phyloP scores from a whole-genome alignment of 2,797 vertebrate genomes.

The Anolis apletophallus region DNA sequence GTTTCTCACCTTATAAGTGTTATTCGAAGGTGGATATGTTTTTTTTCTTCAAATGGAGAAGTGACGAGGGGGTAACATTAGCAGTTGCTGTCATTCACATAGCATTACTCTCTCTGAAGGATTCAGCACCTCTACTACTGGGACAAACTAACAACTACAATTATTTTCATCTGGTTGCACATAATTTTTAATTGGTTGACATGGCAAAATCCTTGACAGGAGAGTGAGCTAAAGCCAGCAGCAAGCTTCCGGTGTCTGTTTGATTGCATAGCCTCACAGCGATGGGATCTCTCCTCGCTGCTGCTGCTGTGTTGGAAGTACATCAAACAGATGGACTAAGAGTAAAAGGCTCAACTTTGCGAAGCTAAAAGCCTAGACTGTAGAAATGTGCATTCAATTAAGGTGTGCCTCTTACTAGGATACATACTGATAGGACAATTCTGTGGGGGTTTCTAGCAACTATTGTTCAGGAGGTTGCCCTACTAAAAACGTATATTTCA shows the following conservation, averaged over 20 bases:
- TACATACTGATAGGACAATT: neutral
- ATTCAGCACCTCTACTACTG: neutral
- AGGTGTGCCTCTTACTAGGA: neutral
- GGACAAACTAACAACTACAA: neutral
- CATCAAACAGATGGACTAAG: slow-evolving; percentile 34
- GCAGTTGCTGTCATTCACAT: slow-evolving; percentile 6
- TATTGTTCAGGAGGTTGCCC: neutral
- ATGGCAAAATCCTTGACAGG: slow-evolving; percentile 48
- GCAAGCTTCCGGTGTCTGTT: slow-evolving; percentile 14
- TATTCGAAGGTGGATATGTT: slow-evolving; percentile 20
- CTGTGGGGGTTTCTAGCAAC: neutral
- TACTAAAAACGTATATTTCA: neutral
- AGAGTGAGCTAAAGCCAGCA: slow-evolving; percentile 53
- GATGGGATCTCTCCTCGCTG: slow-evolving; percentile 20
- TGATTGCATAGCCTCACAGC: slow-evolving; percentile 9
- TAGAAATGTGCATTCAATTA: neutral
- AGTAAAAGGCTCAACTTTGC: slow-evolving; percentile 18
- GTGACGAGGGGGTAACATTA: neutral
- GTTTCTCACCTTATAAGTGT: slow-evolving; percentile 2
- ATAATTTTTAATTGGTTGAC: slow-evolving; percentile 55
- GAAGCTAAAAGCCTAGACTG: slow-evolving; percentile 35
- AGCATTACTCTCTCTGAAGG: slow-evolving; percentile 21
- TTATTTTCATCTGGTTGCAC: slow-evolving; percentile 48
- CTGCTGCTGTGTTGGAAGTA: slow-evolving; percentile 29
- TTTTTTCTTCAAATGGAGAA: neutral